Percentiles rank a stretch among this genome's conserved stretches.
Conservation (phyloP, 2,888 invertebrate species). For the Halictus quadricinctus region DNA sequence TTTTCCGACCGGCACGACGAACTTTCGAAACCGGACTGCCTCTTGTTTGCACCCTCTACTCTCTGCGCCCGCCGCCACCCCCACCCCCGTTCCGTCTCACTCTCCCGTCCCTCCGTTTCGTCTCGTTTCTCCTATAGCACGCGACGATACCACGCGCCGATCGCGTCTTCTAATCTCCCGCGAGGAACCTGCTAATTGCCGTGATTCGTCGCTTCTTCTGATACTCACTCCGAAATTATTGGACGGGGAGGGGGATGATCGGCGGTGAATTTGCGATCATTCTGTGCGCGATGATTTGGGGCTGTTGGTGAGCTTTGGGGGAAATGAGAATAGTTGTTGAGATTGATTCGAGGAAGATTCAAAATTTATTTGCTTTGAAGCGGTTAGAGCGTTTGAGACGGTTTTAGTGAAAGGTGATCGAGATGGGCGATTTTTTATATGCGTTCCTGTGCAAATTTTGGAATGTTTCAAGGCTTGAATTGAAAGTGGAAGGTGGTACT, state of each 20-base stretch:
- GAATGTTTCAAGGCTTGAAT: too few relatives aligned
- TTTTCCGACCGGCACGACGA: conserved; percentile 38
- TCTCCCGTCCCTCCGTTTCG: background rate
- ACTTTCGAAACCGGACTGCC: conserved; percentile 50
- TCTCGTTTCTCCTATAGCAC: background rate
- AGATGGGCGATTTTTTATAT: too few relatives aligned
- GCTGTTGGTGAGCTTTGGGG: background rate
- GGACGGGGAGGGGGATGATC: too few relatives aligned
- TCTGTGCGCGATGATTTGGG: background rate
- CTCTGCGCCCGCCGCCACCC: background rate
- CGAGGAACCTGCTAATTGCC: conserved; percentile 25
- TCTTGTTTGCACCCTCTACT: conserved; percentile 25
- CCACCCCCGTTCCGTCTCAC: background rate
- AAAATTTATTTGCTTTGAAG: too few relatives aligned
- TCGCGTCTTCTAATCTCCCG: conserved; percentile 30
- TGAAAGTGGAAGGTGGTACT: too few relatives aligned
- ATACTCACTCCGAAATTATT: background rate
- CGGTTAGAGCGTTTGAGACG: too few relatives aligned
- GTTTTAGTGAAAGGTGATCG: too few relatives aligned
- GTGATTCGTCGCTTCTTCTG: background rate
- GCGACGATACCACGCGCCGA: conserved; percentile 1
- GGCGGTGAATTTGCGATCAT: background rate
- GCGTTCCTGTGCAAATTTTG: too few relatives aligned
- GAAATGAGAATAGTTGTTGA: background rate
- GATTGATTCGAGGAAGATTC: background rate